Percentiles rank a stretch among this genome's conserved stretches.
These are phyloP conservation scores for Pristionchus fissidentatus DNA, from an alignment of 2,888 invertebrate species.

Conservation along the genomic window DNA sequence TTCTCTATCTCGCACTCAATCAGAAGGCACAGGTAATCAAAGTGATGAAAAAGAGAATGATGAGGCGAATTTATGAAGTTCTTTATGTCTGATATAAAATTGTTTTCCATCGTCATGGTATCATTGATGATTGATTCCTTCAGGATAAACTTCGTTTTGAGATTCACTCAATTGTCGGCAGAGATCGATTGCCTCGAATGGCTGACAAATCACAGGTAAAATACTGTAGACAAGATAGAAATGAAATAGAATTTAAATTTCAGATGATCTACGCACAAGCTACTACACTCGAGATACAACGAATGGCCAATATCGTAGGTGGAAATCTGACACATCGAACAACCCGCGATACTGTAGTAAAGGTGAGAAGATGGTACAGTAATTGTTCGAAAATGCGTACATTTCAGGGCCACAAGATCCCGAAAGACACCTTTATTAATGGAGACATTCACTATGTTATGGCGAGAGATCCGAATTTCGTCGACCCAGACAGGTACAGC, in stretches of 20 bases:
- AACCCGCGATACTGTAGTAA: conserved; percentile 3
- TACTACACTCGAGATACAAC: conserved; percentile 3
- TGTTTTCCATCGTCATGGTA: background rate
- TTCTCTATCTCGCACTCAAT: conserved; percentile 22
- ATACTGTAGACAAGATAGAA: background rate
- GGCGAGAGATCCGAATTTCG: conserved; percentile 34
- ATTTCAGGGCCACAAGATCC: conserved; percentile 25
- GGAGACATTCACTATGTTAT: conserved; percentile 18
- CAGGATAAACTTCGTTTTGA: conserved; percentile 20
- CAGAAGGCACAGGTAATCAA: conserved; percentile 10
- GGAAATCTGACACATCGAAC: conserved; percentile 13
- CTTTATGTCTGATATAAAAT: background rate
- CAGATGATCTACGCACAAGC: conserved; percentile 25
- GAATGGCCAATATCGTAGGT: conserved; percentile 30
- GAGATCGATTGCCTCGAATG: background rate
- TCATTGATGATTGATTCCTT: too few relatives aligned
- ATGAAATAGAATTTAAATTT: background rate
- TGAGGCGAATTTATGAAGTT: background rate
- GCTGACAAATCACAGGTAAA: background rate
- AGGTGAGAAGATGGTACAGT: background rate
- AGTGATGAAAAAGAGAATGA: background rate
- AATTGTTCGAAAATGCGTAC: background rate
- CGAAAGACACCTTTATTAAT: conserved; percentile 29
- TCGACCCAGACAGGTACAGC: conserved; percentile 8
- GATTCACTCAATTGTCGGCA: conserved; percentile 2